phyloP scores from a whole-genome alignment of 2,888 invertebrate species.

The Trissolcus japonicus region DNA sequence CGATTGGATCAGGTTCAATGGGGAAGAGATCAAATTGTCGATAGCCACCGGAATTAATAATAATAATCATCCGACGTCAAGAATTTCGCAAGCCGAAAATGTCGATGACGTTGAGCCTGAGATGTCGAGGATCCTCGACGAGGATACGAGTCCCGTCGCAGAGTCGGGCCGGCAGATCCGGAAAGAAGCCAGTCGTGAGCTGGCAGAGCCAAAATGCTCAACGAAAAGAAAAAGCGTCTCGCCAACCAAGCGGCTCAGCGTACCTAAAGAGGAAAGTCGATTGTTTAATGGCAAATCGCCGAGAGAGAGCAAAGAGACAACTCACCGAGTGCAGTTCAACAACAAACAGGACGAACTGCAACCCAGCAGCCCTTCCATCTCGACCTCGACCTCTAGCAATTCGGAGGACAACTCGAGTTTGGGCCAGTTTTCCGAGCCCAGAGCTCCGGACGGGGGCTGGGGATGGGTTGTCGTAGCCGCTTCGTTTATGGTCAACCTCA shows the following conservation, averaged over 20 bases:
- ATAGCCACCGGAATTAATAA: slow-evolving; percentile 28
- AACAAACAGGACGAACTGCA: slow-evolving; percentile 53
- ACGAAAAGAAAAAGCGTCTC: slow-evolving; percentile 60
- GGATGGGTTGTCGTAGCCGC: slow-evolving; percentile 95
- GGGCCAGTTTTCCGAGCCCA: slow-evolving; percentile 81
- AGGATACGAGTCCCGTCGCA: slow-evolving; percentile 38
- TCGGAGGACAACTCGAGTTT: slow-evolving; percentile 82
- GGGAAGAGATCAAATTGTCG: slow-evolving; percentile 58
- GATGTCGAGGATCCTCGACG: slow-evolving; percentile 30
- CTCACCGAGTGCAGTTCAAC: slow-evolving; percentile 72
- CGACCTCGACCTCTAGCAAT: slow-evolving; percentile 75
- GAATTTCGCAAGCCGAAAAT: slow-evolving; percentile 50
- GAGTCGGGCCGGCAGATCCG: slow-evolving; percentile 64
- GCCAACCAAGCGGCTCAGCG: slow-evolving; percentile 60
- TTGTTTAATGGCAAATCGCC: slow-evolving; percentile 63
- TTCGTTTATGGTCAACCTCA: slow-evolving; percentile 91
- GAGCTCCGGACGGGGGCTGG: slow-evolving; percentile 93
- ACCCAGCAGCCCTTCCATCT: slow-evolving; percentile 70
- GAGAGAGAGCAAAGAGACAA: slow-evolving; percentile 63
- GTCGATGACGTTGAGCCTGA: neutral
- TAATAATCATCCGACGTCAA: too few species aligned
- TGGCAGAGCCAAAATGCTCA: slow-evolving; percentile 60
- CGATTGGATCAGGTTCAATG: slow-evolving; percentile 70
- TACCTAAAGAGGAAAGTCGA: slow-evolving; percentile 13
- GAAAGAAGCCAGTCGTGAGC: slow-evolving; percentile 63